These are phyloP conservation scores for Dasyornis broadbenti DNA, from an alignment of 2,113 vertebrate species.

Conservation along the genomic window DNA sequence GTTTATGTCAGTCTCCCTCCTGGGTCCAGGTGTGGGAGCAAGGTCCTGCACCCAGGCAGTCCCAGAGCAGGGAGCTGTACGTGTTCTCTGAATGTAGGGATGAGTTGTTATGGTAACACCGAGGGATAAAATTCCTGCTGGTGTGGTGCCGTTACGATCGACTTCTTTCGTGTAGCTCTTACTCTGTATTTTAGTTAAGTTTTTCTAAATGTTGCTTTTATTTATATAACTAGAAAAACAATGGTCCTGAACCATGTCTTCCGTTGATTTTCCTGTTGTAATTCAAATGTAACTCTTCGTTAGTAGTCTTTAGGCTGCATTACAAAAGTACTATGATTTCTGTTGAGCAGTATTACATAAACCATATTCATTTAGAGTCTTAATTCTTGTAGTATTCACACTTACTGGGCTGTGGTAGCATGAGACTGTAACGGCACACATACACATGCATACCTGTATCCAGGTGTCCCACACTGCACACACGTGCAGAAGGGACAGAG, in stretches of 20 bases:
- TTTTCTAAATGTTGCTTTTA: background rate
- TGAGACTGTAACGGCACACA: background rate
- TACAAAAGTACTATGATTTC: background rate
- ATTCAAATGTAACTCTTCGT: background rate
- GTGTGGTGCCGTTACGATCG: background rate
- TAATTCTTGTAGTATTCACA: background rate
- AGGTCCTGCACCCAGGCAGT: background rate
- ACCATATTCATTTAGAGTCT: background rate
- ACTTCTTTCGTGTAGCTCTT: background rate
- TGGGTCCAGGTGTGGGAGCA: background rate
- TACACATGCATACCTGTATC: rapidly evolving
- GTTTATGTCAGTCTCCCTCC: background rate
- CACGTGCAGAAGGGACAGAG: background rate
- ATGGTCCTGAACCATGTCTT: background rate
- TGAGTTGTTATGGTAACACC: background rate
- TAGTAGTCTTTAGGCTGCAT: background rate
- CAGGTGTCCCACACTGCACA: background rate
- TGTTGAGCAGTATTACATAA: background rate
- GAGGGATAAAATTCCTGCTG: background rate
- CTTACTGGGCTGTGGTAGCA: background rate
- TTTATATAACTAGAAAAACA: background rate
- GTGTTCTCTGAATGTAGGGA: rapidly evolving
- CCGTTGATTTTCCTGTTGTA: background rate
- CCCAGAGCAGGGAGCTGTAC: background rate
- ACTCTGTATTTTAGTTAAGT: background rate